Evolutionary conservation across 1,140 invertebrate species (phyloP).

Genomic region (Ephestia elutella): DNA sequence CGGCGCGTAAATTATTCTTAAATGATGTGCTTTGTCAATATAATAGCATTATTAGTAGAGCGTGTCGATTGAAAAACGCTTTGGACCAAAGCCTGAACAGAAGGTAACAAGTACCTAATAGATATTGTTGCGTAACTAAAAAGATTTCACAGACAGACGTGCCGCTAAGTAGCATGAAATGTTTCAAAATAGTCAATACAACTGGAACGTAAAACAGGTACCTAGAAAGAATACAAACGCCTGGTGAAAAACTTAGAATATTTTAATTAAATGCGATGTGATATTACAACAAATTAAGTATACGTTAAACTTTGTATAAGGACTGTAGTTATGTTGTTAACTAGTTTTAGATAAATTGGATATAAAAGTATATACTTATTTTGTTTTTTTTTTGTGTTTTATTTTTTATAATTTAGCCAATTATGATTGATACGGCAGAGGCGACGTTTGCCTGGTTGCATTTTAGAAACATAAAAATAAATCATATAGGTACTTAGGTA

Average conservation of each 20-base stretch:
- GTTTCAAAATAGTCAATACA: slow-evolving; percentile 24
- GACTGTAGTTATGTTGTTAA: slow-evolving; percentile 52
- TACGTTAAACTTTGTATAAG: slow-evolving; percentile 14
- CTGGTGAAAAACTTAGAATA: neutral
- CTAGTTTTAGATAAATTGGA: slow-evolving; percentile 56
- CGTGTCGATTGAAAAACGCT: slow-evolving; percentile 57
- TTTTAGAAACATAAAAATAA: too few relatives aligned
- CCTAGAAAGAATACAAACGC: slow-evolving; percentile 10
- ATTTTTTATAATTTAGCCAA: neutral
- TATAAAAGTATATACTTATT: slow-evolving; percentile 25
- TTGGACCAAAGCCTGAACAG: slow-evolving; percentile 41
- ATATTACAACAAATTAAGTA: slow-evolving; percentile 7
- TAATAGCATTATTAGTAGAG: slow-evolving; percentile 47
- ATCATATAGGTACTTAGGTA: too few relatives aligned
- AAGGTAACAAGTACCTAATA: slow-evolving; percentile 38
- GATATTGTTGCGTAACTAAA: slow-evolving; percentile 53
- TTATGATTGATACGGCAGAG: too few relatives aligned
- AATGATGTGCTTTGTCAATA: slow-evolving; percentile 43
- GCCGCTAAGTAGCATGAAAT: slow-evolving; percentile 27
- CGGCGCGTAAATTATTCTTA: slow-evolving; percentile 48
- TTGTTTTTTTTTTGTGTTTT: slow-evolving; percentile 18
- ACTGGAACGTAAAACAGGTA: slow-evolving; percentile 27
- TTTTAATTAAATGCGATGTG: slow-evolving; percentile 7
- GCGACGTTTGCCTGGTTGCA: too few relatives aligned
- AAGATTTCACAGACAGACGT: slow-evolving; percentile 50